Percentiles rank a stretch among this genome's conserved stretches.
phyloP scores from a whole-genome alignment of 1,140 invertebrate genomes.

The Plectrocnemia conspersa region DNA sequence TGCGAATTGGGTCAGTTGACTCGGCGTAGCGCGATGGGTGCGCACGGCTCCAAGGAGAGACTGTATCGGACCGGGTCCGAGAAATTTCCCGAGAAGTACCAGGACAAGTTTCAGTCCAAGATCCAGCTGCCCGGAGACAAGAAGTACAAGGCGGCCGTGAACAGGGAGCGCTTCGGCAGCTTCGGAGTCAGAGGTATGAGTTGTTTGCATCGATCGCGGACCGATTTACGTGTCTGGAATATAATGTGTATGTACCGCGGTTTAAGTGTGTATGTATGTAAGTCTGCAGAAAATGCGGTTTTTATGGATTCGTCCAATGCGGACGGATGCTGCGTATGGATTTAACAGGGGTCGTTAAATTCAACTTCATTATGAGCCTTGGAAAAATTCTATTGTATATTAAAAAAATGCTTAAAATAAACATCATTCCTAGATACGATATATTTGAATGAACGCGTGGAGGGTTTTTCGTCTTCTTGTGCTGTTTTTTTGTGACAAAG shows the following conservation, averaged over 20 bases:
- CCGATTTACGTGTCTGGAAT: not conserved
- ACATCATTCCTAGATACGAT: no score
- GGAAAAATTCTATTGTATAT: no score
- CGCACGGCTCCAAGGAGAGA: slow-evolving; percentile 65
- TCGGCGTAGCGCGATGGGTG: slow-evolving; percentile 52
- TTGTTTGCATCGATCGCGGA: not conserved
- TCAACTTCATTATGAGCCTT: no score
- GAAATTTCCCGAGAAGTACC: slow-evolving; percentile 43
- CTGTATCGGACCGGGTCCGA: slow-evolving; percentile 57
- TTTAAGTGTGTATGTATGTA: not conserved
- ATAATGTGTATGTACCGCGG: not conserved
- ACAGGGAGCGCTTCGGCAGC: slow-evolving; percentile 56
- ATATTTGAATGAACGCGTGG: no score
- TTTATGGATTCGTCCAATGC: no score
- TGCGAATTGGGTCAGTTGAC: not conserved
- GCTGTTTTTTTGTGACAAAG: no score
- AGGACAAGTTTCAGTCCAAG: slow-evolving; percentile 52
- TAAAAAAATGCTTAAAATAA: no score
- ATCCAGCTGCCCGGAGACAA: slow-evolving; percentile 48
- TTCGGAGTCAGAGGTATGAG: slow-evolving; percentile 53
- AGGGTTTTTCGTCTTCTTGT: no score
- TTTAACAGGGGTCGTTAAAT: no score
- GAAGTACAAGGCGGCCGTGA: slow-evolving; percentile 49
- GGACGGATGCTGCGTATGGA: no score
- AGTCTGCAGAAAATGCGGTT: no score